Conservation (phyloP, 1,140 invertebrate genomes). For the Gryon sp. region DNA sequence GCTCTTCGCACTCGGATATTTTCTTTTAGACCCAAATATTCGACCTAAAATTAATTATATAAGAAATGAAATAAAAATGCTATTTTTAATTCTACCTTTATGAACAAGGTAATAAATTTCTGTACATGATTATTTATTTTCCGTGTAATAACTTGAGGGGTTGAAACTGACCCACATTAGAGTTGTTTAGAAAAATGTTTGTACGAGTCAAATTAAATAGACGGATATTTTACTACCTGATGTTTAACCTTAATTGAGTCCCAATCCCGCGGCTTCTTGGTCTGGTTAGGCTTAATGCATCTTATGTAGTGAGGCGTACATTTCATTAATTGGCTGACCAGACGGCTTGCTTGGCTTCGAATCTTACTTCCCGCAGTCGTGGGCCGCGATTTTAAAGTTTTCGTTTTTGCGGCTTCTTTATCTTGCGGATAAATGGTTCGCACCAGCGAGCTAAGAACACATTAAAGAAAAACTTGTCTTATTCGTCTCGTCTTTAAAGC, state of each 20-base stretch:
- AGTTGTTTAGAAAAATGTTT: too few species aligned
- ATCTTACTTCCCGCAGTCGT: constrained; percentile 88
- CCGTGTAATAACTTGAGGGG: too few species aligned
- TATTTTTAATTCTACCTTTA: too few species aligned
- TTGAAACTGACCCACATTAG: too few species aligned
- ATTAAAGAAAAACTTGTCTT: constrained; percentile 37
- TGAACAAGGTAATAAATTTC: neutral
- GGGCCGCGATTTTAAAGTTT: constrained; percentile 82
- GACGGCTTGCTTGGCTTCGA: constrained; percentile 85
- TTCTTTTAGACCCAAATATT: constrained; percentile 84
- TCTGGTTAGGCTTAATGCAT: constrained; percentile 90
- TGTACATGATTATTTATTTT: too few species aligned
- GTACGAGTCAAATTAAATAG: neutral
- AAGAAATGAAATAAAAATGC: too few species aligned
- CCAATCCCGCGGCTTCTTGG: constrained; percentile 87
- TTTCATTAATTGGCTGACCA: constrained; percentile 86
- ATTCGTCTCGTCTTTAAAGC: constrained; percentile 28
- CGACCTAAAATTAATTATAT: constrained; percentile 78
- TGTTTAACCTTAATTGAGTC: constrained; percentile 84
- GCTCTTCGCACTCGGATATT: constrained; percentile 84
- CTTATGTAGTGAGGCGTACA: constrained; percentile 88
- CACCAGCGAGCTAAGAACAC: constrained; percentile 82
- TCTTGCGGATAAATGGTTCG: constrained; percentile 83
- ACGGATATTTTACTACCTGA: constrained; percentile 66
- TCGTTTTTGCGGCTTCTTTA: constrained; percentile 72